Conservation (phyloP, 2,797 vertebrate species). For the Lepus oiostolus region DNA sequence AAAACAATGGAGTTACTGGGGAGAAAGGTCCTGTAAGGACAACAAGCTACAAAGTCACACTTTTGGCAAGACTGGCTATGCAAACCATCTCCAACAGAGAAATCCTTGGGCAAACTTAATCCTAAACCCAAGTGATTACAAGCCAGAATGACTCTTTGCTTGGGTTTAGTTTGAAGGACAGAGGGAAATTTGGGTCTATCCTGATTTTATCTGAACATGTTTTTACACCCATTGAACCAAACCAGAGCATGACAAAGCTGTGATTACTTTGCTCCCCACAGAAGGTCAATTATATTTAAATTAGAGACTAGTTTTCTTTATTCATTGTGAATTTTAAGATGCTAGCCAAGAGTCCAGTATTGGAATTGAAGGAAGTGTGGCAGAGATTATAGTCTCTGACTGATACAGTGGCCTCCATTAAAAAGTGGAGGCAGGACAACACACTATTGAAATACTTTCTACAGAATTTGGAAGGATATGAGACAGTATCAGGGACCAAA, state of each 20-base stretch:
- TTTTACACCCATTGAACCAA: slow-evolving; percentile 82
- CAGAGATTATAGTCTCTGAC: slow-evolving; percentile 76
- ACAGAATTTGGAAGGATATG: slow-evolving; percentile 37
- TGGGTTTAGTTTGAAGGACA: slow-evolving; percentile 75
- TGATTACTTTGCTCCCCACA: slow-evolving; percentile 78
- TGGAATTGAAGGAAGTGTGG: slow-evolving; percentile 69
- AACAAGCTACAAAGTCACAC: slow-evolving; percentile 46
- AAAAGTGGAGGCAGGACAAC: slow-evolving; percentile 63
- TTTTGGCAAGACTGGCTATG: slow-evolving; percentile 8
- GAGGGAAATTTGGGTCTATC: slow-evolving; percentile 68
- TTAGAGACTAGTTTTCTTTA: slow-evolving; percentile 78
- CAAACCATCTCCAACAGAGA: not conserved
- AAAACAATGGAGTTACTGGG: not conserved
- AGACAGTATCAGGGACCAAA: slow-evolving; percentile 62
- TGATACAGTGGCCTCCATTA: slow-evolving; percentile 58
- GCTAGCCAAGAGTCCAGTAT: slow-evolving; percentile 72
- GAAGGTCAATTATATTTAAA: slow-evolving; percentile 81
- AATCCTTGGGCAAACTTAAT: slow-evolving; percentile 50
- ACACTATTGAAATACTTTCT: slow-evolving; percentile 63
- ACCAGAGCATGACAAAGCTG: slow-evolving; percentile 78
- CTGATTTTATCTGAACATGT: slow-evolving; percentile 76
- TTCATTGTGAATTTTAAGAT: slow-evolving; percentile 73
- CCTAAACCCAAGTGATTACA: slow-evolving; percentile 59
- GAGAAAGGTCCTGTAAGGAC: slow-evolving; percentile 46
- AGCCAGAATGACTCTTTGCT: slow-evolving; percentile 56